These are phyloP conservation scores for Leucopsar rothschildi DNA, from an alignment of 2,113 vertebrate genomes.

Conservation along the genomic window DNA sequence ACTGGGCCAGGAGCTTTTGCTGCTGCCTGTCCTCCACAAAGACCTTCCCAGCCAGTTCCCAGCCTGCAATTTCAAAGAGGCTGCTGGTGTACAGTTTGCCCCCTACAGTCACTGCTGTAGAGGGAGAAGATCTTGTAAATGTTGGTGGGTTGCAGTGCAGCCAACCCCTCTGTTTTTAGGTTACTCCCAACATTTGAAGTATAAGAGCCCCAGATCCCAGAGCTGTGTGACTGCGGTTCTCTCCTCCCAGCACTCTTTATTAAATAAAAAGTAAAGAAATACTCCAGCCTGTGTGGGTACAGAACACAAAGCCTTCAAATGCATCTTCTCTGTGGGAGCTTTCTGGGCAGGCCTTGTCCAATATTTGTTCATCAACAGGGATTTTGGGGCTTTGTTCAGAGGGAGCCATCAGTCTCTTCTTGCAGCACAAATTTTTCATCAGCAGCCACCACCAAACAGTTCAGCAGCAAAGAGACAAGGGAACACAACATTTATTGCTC, in stretches of 20 bases:
- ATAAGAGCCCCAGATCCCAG: neutral
- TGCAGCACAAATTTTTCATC: neutral
- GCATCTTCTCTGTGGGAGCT: neutral
- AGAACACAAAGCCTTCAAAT: slow-evolving; percentile 42
- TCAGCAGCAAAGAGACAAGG: neutral
- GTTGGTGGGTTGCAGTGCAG: neutral
- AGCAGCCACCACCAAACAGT: neutral
- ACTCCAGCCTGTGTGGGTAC: neutral
- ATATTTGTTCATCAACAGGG: neutral
- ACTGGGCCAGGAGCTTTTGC: neutral
- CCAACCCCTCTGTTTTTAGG: neutral
- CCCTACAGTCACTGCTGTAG: neutral
- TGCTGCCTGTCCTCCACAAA: neutral
- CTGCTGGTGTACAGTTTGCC: neutral
- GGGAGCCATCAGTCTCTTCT: neutral
- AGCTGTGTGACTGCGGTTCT: neutral
- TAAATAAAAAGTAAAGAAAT: neutral
- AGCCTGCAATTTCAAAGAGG: neutral
- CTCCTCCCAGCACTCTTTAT: neutral
- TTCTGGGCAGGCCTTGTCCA: neutral
- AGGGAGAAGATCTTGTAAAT: neutral
- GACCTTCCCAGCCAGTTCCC: neutral
- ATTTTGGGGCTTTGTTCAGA: slow-evolving; percentile 4
- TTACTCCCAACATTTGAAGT: neutral
- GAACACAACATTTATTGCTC: neutral